These are phyloP conservation scores for Rhinogobius similis DNA, from an alignment of 2,113 vertebrate species.

Conservation along the genomic window DNA sequence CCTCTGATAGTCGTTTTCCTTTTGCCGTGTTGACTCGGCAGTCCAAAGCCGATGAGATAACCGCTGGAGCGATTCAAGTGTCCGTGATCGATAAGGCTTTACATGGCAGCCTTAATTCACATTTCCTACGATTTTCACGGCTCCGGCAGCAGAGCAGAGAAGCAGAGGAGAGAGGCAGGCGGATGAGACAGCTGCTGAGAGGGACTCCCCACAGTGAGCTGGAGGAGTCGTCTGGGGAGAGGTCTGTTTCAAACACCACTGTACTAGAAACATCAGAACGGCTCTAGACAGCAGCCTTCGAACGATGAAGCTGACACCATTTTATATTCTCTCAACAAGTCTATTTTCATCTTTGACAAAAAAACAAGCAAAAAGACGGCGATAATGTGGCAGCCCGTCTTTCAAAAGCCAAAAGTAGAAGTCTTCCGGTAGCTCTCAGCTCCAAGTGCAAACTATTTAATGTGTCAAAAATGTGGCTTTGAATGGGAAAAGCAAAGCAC, in stretches of 20 bases:
- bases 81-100: conserved; percentile 16
- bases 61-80: conserved; percentile 4
- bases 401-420: not conserved
- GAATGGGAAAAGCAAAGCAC: conserved; percentile 1
- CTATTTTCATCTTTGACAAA: conserved; percentile 3
- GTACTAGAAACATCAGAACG: conserved; percentile 10
- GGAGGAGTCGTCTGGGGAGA: conserved; percentile 27
- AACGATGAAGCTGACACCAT: not conserved
- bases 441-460: not conserved
- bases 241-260: conserved; percentile 16
- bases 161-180: not conserved
- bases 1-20: conserved; percentile 29
- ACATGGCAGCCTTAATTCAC: conserved; percentile 13
- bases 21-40: not conserved
- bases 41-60: conserved; percentile 35
- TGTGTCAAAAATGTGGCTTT: not conserved
- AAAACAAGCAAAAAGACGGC: not conserved
- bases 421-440: not conserved
- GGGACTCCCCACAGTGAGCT: conserved; percentile 19
- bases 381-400: not conserved
- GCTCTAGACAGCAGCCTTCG: not conserved
- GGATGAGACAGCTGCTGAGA: conserved; percentile 11
- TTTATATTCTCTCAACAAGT: conserved; percentile 5
- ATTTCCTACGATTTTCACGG: conserved; percentile 30
- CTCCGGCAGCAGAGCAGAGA: conserved; percentile 26